Conservation (phyloP, 2,113 vertebrate species). For the Alosa alosa region DNA sequence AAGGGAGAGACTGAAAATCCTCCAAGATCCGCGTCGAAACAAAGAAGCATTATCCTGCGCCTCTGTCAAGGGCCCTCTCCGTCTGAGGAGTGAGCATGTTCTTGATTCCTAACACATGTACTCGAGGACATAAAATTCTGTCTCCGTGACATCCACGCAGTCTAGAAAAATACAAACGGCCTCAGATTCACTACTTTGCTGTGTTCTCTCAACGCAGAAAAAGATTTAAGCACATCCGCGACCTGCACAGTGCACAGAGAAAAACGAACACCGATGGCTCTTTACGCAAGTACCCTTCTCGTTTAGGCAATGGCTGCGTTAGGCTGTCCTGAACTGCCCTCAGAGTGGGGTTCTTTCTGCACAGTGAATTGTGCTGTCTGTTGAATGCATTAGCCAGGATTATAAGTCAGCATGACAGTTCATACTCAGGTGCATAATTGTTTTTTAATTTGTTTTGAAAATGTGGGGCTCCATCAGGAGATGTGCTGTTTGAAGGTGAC, state of each 20-base stretch:
- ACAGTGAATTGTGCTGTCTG: background rate
- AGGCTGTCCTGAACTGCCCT: background rate
- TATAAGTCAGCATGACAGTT: background rate
- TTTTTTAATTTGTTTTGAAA: background rate
- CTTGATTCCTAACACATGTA: constrained; percentile 63
- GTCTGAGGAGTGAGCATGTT: constrained; percentile 54
- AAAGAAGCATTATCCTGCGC: constrained; percentile 54
- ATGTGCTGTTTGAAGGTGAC: background rate
- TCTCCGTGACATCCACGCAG: constrained; percentile 29
- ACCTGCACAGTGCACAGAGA: constrained; percentile 20
- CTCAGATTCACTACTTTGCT: background rate
- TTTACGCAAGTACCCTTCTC: background rate
- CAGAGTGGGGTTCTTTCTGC: background rate
- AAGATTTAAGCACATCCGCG: constrained; percentile 28
- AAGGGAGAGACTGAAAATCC: constrained; percentile 48
- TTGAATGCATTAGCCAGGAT: background rate
- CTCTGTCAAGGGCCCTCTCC: constrained; percentile 58
- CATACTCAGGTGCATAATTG: background rate
- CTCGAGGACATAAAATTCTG: constrained; percentile 53
- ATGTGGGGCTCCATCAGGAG: background rate
- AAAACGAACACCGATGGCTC: background rate
- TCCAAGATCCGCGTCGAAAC: constrained; percentile 59
- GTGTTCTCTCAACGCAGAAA: background rate
- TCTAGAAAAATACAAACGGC: constrained; percentile 36
- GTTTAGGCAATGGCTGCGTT: too few species aligned